Base-by-base conservation (phyloP, 2,113 vertebrate species). In the Numenius arquata region DNA sequence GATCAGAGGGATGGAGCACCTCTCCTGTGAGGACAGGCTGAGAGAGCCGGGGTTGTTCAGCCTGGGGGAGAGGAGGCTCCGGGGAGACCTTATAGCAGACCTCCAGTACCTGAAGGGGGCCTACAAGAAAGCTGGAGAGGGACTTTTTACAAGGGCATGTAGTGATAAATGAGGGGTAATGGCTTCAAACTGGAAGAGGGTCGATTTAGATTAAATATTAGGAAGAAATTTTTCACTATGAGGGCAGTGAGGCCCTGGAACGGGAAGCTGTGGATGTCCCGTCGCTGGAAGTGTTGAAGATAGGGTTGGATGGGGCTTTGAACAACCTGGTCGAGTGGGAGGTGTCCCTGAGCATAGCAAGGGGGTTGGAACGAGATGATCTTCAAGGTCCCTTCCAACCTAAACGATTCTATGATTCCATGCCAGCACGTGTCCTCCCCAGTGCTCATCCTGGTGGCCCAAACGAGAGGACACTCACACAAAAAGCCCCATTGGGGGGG, bases 401-500 rank as follows among this genome's bases (percentile, higher is more conserved):
- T 21, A 8, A 58, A n/a, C 19, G 19, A 58, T 58, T n/a, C 19
- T 34, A 12, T 34, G 32, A 58, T 11, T 58, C 32, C 17, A 18
- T 19, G 30, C 40, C 43, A 41, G 52, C 16, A 32, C 1, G 3
- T 1, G 2, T 19, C 40, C 52, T 45, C 41, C 9, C 11, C 1
- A 1, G 7, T 11, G 32, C 34, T 70, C 79, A 43, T 29, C 62
- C 52, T 26, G n/a, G 40, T 52, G 20, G 40, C 34, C 23, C 53
- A 52, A 47, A 47, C 1, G 2, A 68, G 36, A 68, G 15, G 8
- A 65, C 11, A 5, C 43, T 32, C 3, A 11, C 13, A n/a, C 17
- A 50, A 38, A 34, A 18, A 67, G n/a, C 18, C 65, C 55, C 55
- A 52, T 55, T 14, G n/a, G n/a, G n/a, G n/a, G n/a, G n/a, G 9